phyloP scores from a whole-genome alignment of 2,888 invertebrate genomes.

The Muscina levida region DNA sequence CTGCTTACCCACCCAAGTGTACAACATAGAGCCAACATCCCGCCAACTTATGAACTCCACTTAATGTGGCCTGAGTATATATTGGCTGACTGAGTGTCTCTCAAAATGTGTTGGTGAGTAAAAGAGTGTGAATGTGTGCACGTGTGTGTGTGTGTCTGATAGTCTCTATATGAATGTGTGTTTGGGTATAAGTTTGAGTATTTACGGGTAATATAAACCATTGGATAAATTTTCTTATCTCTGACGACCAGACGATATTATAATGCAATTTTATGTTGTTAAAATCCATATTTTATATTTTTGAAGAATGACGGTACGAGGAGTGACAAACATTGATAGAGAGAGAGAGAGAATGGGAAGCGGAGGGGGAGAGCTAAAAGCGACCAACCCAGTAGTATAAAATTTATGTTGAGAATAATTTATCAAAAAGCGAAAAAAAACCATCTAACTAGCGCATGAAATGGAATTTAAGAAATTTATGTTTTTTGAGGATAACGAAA shows the following conservation, averaged over 20 bases:
- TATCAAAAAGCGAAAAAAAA: not conserved
- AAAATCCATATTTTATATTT: conserved; percentile 66
- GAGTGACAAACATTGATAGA: too few relatives aligned
- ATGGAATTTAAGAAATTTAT: not conserved
- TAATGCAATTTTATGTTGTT: conserved; percentile 73
- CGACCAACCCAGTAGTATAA: not conserved
- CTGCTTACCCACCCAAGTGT: conserved; percentile 13
- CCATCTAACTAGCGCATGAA: not conserved
- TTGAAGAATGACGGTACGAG: conserved; percentile 37
- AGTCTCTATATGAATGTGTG: too few relatives aligned
- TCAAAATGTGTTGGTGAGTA: not conserved
- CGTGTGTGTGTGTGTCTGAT: conserved; percentile 57
- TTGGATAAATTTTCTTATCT: conserved; percentile 80
- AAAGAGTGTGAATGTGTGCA: conserved; percentile 9
- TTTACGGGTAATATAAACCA: conserved; percentile 72
- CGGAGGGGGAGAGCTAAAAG: too few relatives aligned
- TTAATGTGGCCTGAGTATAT: not conserved
- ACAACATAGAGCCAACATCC: not conserved
- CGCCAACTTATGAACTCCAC: conserved; percentile 60
- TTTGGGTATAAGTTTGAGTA: conserved; percentile 56
- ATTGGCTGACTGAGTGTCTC: conserved; percentile 4
- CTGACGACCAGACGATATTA: conserved; percentile 80
- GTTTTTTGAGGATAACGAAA: not conserved
- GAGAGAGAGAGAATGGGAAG: too few relatives aligned
- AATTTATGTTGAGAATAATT: not conserved